Evolutionary conservation across 2,888 invertebrate species (phyloP), one percentile per base, ranked within the genome.

Genomic region (Macrosiphum euphorbiae): DNA sequence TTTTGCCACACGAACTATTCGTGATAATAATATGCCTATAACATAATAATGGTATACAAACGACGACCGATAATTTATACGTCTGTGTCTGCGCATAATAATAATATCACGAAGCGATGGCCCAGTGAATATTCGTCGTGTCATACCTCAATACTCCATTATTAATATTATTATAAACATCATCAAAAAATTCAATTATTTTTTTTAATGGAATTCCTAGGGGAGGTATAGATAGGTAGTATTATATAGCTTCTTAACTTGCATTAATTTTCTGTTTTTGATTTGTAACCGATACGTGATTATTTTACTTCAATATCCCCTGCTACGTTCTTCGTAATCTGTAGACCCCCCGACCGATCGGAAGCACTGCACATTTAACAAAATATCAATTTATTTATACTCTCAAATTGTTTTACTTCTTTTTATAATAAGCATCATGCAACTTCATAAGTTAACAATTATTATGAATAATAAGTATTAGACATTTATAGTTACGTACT

Each of bases 401-500:
- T 67, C 35, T 16, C n/a, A 16, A 16, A 67, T 67, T 67, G 1
- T 67, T n/a, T 16, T 8, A 16, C 16, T 67, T 16, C 1, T 13
- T 67, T 67, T 16, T n/a, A 44, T 44, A 44, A n/a, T 67, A 67
- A 67, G 2, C 7, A n/a, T 5, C 2, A 50, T 67, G 67, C 16
- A n/a, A n/a, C n/a, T 5, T n/a, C 7, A 13, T 44, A n/a, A n/a
- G n/a, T 67, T 67, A 16, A 4, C 5, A n/a, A n/a, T 67, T n/a
- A 67, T n/a, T n/a, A 67, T 4, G 13, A 3, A n/a, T n/a, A n/a
- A 67, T 67, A 67, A 67, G 4, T n/a, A 67, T n/a, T n/a, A 67
- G 1, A 58, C 10, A 20, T 4, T 0, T 11, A 11, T 61, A 61
- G 11, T 5, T 1, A 11, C n/a, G 0, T n/a, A n/a, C n/a, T n/a